Base-by-base conservation (phyloP, 2,797 vertebrate species). In the Tolypeutes matacus region DNA sequence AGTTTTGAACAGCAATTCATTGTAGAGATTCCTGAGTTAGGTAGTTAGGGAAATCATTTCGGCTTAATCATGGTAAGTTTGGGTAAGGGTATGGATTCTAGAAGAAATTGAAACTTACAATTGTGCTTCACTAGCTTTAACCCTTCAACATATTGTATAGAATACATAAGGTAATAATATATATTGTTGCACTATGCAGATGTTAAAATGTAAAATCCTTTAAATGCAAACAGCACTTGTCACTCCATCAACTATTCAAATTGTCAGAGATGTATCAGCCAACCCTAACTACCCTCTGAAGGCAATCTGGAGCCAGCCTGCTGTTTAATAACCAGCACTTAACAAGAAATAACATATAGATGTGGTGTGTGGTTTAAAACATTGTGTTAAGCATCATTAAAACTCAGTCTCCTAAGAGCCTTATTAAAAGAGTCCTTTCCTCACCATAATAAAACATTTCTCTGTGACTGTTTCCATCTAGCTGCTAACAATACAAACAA, bases 271-370 rank as follows among this genome's bases (percentile, higher is more conserved):
- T 93, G 96, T 96, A 97, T 1, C 14, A 97, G 96, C 91, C 95
- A 98, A 93, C 86, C 96, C 92, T 97, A 98, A 97, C 96, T 97
- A 96, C 65, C 96, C 89, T 46, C 97, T 98, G 97, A 94, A 96
- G 97, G 97, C 96, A 97, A 96, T 98, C 97, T 97, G 97, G 92
- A 98, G 96, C 97, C 97, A 98, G 95, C 98, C 97, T 98, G 98
- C 98, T 98, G 97, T 97, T 98, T 98, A 98, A 98, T 97, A 98
- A 96, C 97, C 96, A 98, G 96, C 96, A 96, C 97, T 97, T 97
- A 98, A 97, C 97, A 98, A 98, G 97, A 98, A 98, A 98, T 97
- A 97, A 95, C 6, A 6, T 92, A 97, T 96, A 95, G 95, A 97
- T 98, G 78, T 89, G 97, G 95, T 70, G 70, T 97, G 97, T 94